phyloP scores from a whole-genome alignment of 2,113 vertebrate genomes.

The Scytalopus superciliaris region DNA sequence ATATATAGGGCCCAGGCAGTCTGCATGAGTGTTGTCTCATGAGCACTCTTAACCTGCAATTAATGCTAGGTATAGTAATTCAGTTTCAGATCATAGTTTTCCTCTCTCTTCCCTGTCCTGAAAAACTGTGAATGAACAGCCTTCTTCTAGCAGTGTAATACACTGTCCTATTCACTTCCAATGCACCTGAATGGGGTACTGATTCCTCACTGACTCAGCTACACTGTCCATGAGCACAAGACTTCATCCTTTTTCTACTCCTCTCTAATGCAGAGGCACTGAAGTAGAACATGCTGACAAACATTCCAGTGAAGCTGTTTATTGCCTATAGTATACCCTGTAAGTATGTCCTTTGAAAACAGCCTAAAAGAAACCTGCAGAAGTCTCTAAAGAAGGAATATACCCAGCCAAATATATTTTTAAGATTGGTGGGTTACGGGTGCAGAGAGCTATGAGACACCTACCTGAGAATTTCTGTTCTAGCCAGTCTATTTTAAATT shows the following conservation, averaged over 20 bases:
- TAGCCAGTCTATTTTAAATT: background rate
- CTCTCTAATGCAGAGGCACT: background rate
- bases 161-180: background rate
- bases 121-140: background rate
- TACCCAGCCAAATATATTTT: background rate
- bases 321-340: background rate
- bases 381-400: background rate
- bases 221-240: background rate
- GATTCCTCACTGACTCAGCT: background rate
- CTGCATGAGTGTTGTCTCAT: background rate
- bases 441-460: background rate
- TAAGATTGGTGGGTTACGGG: fast-evolving
- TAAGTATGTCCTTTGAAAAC: background rate
- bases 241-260: background rate
- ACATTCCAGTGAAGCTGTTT: background rate
- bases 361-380: background rate
- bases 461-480: background rate
- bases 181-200: background rate
- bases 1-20: background rate
- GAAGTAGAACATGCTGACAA: background rate
- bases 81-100: background rate
- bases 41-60: background rate
- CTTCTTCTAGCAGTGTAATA: background rate
- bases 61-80: background rate
- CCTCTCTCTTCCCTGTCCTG: background rate